These are phyloP conservation scores for Poecilia velifera DNA, from an alignment of 2,797 vertebrate genomes.

Conservation along the genomic window DNA sequence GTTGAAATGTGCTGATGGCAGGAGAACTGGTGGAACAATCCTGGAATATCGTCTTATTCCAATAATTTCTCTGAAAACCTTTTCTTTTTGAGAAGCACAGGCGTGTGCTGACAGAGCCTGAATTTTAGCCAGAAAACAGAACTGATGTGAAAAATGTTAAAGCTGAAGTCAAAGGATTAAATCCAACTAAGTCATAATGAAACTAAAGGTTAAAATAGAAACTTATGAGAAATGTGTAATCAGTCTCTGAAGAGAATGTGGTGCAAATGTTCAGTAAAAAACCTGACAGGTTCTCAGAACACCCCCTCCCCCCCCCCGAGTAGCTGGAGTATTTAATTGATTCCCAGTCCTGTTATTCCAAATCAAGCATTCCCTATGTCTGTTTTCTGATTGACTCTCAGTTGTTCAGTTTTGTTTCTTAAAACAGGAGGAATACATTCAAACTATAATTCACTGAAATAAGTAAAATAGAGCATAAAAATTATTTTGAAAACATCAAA, in stretches of 20 bases:
- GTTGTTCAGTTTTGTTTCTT: neutral
- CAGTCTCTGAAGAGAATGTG: too few relatives aligned
- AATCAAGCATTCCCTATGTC: neutral
- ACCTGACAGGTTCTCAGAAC: neutral
- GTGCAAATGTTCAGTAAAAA: neutral
- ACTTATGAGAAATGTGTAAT: neutral
- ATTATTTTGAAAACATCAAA: neutral
- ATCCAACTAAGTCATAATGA: neutral
- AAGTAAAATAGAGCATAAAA: neutral
- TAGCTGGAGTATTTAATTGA: neutral
- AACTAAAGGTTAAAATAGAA: slow-evolving; percentile 11
- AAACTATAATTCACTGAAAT: neutral
- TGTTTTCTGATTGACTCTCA: neutral
- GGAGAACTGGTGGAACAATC: neutral
- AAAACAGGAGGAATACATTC: neutral
- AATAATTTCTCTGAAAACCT: neutral
- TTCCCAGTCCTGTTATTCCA: neutral
- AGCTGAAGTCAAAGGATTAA: neutral
- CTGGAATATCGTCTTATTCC: neutral
- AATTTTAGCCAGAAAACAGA: neutral
- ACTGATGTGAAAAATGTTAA: neutral
- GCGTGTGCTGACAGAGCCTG: neutral
- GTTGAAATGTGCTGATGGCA: neutral
- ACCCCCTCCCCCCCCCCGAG: neutral
- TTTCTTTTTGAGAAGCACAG: neutral